Evolutionary conservation across 1,140 invertebrate genomes (phyloP).

Genomic region (Lepidurus arcticus): DNA sequence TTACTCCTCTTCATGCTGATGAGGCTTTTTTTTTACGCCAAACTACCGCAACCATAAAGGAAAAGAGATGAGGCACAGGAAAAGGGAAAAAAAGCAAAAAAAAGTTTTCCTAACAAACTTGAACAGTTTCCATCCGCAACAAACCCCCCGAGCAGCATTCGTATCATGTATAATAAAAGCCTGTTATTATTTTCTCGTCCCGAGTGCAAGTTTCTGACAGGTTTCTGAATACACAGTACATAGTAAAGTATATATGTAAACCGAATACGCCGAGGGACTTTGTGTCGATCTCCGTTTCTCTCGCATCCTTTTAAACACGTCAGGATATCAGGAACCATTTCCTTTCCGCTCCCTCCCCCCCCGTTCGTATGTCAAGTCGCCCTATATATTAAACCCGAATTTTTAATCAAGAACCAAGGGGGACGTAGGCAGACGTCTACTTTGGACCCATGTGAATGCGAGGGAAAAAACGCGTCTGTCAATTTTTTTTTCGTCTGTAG

Average conservation of each 20-base stretch:
- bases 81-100: neutral
- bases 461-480: no score
- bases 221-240: neutral
- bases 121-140: neutral
- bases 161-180: neutral
- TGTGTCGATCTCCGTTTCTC: no score
- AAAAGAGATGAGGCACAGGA: neutral
- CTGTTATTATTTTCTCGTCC: neutral
- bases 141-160: neutral
- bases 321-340: no score
- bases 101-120: neutral
- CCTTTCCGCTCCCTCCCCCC: no score
- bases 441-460: no score
- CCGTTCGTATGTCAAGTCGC: no score
- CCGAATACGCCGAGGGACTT: no score
- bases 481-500: no score
- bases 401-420: no score
- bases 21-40: neutral
- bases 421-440: no score
- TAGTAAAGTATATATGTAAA: neutral
- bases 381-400: no score
- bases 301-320: no score
- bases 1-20: neutral
- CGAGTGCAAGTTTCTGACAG: neutral
- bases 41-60: neutral